phyloP scores from a whole-genome alignment of 2,888 invertebrate species.

The Plagodis dolabraria region DNA sequence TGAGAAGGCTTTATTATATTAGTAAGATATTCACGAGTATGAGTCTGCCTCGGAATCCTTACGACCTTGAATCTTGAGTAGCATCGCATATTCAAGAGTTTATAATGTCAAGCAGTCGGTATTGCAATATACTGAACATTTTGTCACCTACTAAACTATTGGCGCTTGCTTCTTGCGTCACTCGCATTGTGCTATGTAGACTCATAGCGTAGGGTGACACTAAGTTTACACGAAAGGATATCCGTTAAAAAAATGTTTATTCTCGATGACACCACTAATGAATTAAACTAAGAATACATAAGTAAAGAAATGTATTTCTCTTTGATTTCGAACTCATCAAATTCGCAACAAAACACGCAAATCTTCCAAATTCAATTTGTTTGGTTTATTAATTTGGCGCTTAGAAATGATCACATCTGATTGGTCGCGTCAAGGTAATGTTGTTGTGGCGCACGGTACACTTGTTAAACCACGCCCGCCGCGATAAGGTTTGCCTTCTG shows the following conservation, averaged over 20 bases:
- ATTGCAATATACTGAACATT: constrained; percentile 51
- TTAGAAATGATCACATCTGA: too few species aligned
- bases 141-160: constrained; percentile 76
- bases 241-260: background rate
- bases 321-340: too few species aligned
- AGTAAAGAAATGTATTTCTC: too few species aligned
- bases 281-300: too few species aligned
- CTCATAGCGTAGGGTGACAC: constrained; percentile 54
- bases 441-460: too few species aligned
- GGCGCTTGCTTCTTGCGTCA: constrained; percentile 68
- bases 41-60: constrained; percentile 18
- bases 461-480: too few species aligned
- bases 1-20: background rate
- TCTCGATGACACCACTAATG: background rate
- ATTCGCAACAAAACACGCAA: too few species aligned
- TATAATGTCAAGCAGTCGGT: constrained; percentile 66
- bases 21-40: constrained; percentile 2
- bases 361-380: too few species aligned
- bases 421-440: too few species aligned
- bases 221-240: background rate
- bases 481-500: too few species aligned
- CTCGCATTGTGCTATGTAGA: constrained; percentile 56
- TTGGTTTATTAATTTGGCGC: too few species aligned
- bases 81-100: constrained; percentile 39
- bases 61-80: constrained; percentile 46